Conservation (phyloP, 1,140 invertebrate species). For the Drosophila sproati region DNA sequence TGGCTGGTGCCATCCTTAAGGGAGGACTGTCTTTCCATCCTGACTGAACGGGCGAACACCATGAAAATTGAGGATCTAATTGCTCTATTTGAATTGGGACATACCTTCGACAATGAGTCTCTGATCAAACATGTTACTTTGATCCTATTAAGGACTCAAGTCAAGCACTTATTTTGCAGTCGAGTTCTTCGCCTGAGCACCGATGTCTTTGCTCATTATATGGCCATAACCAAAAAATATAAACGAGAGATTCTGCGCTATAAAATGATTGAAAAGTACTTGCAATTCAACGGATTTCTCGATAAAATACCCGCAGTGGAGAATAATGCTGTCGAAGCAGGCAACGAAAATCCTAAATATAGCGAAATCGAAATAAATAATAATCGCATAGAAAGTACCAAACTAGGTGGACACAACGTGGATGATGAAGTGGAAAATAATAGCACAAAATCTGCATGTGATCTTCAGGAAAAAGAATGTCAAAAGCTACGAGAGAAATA, state of each 20-base stretch:
- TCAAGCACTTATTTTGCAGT: neutral
- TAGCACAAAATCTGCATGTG: neutral
- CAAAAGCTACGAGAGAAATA: neutral
- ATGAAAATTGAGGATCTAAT: constrained; percentile 1
- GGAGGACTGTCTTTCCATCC: neutral
- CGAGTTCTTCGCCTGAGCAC: constrained; percentile 6
- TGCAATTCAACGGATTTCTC: constrained; percentile 12
- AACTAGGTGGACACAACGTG: neutral
- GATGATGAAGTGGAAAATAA: neutral
- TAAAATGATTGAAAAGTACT: constrained; percentile 8
- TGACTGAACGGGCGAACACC: neutral
- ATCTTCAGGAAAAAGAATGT: neutral
- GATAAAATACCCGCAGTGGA: neutral
- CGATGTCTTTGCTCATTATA: constrained; percentile 13
- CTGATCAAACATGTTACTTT: neutral
- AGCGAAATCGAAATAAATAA: neutral
- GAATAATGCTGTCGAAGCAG: neutral
- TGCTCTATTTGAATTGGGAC: neutral
- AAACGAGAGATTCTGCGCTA: constrained; percentile 7
- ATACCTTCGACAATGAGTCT: neutral
- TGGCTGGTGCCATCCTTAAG: constrained; percentile 13
- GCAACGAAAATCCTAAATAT: neutral
- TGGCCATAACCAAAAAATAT: neutral
- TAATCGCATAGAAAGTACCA: neutral
- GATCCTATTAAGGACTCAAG: neutral